A percentile compares a stretch with the other conserved stretches of the same genome.
phyloP scores from a whole-genome alignment of 92 coral and sea anemone species.

The Muricea muricata region DNA sequence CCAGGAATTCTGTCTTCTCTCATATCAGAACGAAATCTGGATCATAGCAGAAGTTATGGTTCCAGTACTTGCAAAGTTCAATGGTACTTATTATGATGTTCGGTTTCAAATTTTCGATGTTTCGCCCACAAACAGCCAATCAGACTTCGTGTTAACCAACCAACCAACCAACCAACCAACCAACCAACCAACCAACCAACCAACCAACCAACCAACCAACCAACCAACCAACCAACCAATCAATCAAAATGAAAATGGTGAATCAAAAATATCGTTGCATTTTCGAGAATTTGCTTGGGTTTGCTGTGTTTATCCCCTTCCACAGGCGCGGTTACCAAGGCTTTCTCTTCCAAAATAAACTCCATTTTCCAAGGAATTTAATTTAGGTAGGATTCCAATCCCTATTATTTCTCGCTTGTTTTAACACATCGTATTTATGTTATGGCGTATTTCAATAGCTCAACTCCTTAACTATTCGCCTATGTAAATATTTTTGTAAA shows the following conservation, averaged over 20 bases:
- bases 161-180: too few relatives aligned
- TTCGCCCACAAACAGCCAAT: too few relatives aligned
- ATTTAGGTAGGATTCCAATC: not conserved
- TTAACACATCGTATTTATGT: not conserved
- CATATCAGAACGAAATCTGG: too few relatives aligned
- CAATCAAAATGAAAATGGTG: not conserved
- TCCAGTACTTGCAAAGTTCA: too few relatives aligned
- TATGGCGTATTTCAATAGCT: not conserved
- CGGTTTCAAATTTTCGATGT: too few relatives aligned
- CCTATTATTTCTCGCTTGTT: not conserved
- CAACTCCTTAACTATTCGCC: not conserved
- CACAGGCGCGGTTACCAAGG: constrained; percentile 38
- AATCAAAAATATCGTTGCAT: not conserved
- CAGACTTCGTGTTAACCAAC: too few relatives aligned
- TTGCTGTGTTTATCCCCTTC: not conserved
- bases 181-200: too few relatives aligned
- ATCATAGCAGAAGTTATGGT: too few relatives aligned
- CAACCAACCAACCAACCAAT: too few relatives aligned
- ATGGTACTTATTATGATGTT: too few relatives aligned
- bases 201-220: too few relatives aligned
- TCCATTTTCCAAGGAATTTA: not conserved
- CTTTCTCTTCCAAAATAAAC: constrained; percentile 37
- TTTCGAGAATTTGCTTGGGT: not conserved
- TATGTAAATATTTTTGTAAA: not conserved
- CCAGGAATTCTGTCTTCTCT: too few relatives aligned